Evolutionary conservation across 1,140 invertebrate species (phyloP).

Genomic region (Chironomus striatipennis): DNA sequence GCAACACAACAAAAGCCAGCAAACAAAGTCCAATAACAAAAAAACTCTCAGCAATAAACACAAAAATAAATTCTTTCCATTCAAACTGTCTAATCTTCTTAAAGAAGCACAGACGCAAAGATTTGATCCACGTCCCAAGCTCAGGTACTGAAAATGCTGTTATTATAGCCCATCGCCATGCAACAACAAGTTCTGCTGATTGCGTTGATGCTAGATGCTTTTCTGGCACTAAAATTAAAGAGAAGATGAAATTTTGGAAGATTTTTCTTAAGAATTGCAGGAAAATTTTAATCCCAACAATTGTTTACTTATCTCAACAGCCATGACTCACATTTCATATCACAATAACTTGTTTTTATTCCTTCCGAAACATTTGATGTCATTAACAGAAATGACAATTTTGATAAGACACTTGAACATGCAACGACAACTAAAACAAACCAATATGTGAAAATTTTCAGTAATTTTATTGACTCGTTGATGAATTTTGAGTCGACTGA

Average conservation of each 20-base stretch:
- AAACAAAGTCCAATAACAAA: conserved; percentile 81
- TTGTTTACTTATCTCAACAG: not conserved
- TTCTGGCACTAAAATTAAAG: conserved; percentile 59
- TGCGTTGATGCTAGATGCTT: conserved; percentile 63
- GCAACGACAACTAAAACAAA: conserved; percentile 75
- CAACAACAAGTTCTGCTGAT: conserved; percentile 69
- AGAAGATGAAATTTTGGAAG: too few relatives aligned
- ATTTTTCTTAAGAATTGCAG: too few relatives aligned
- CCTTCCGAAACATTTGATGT: conserved; percentile 70
- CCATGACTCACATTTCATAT: conserved; percentile 42
- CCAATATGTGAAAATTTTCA: conserved; percentile 74
- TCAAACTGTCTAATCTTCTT: conserved; percentile 45
- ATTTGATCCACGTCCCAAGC: conserved; percentile 72
- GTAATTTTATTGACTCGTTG: conserved; percentile 69
- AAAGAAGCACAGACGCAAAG: conserved; percentile 79
- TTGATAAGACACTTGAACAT: conserved; percentile 67
- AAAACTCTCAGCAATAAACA: conserved; percentile 58
- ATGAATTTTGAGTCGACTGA: conserved; percentile 77
- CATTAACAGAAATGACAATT: conserved; percentile 81
- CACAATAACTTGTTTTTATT: conserved; percentile 64
- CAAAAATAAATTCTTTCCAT: conserved; percentile 41
- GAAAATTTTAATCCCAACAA: too few relatives aligned
- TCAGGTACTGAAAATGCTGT: conserved; percentile 80
- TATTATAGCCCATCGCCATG: conserved; percentile 85
- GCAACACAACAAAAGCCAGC: conserved; percentile 77